Percentiles rank a stretch among this genome's conserved stretches.
These are phyloP conservation scores for Tetragonula clypearis DNA, from an alignment of 1,140 invertebrate species.

Conservation along the genomic window DNA sequence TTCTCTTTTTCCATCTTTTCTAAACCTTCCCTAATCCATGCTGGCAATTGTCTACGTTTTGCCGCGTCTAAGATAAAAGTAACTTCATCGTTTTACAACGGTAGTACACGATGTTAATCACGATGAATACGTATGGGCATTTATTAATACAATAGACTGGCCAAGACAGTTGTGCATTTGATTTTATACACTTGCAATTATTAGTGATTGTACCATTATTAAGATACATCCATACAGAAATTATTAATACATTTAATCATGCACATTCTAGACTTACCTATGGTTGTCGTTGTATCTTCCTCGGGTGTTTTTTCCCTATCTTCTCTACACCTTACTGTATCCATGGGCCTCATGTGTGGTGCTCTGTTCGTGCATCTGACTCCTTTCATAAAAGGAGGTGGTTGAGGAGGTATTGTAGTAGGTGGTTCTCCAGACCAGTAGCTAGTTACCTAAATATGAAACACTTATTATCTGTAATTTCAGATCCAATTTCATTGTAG, in stretches of 20 bases:
- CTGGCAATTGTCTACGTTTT: conserved; percentile 94
- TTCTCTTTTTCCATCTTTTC: conserved; percentile 99
- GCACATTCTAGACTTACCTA: conserved; percentile 69
- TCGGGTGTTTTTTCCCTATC: conserved; percentile 79
- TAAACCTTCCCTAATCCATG: conserved; percentile 97
- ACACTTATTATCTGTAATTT: conserved; percentile 20
- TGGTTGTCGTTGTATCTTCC: conserved; percentile 77
- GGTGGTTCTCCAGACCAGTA: conserved; percentile 79
- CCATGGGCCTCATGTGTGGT: conserved; percentile 71
- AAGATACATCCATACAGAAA: too few relatives aligned
- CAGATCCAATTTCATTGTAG: background rate
- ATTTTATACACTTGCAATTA: background rate
- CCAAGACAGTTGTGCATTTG: background rate
- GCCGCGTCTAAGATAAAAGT: conserved; percentile 87
- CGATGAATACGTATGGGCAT: background rate
- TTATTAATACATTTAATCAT: background rate
- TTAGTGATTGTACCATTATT: background rate
- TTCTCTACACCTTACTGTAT: conserved; percentile 73
- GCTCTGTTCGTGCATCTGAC: conserved; percentile 71
- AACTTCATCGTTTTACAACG: background rate
- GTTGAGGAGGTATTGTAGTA: conserved; percentile 66
- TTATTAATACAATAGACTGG: background rate
- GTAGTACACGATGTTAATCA: background rate
- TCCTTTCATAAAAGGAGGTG: conserved; percentile 76
- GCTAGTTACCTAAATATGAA: conserved; percentile 66